Percentiles rank a stretch among this genome's conserved stretches.
phyloP scores from a whole-genome alignment of 2,888 invertebrate genomes.

The Athalia cordata region DNA sequence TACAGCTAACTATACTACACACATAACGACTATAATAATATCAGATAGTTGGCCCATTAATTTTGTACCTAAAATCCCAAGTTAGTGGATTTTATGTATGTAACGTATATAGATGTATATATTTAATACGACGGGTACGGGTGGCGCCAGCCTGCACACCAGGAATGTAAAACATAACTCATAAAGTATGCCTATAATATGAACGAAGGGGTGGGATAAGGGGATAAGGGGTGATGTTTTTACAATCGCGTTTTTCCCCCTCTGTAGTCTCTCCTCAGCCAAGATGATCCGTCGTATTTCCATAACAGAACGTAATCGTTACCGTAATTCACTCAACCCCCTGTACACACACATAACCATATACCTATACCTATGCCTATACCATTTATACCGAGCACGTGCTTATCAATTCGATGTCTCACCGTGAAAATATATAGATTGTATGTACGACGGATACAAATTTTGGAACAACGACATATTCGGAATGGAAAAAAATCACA shows the following conservation, averaged over 20 bases:
- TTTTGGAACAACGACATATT: too few relatives aligned
- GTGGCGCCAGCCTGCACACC: constrained; percentile 46
- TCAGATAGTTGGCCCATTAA: constrained; percentile 44
- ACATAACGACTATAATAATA: constrained; percentile 36
- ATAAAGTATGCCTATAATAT: constrained; percentile 44
- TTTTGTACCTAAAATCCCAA: constrained; percentile 46
- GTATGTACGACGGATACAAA: too few relatives aligned
- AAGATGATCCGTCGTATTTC: constrained; percentile 23
- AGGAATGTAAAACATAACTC: constrained; percentile 51
- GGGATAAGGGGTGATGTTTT: constrained; percentile 21
- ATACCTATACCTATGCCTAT: neutral
- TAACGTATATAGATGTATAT: neutral
- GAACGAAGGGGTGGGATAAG: too few relatives aligned
- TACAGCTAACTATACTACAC: too few relatives aligned
- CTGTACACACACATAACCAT: neutral
- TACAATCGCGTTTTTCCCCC: constrained; percentile 33
- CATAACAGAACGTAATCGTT: constrained; percentile 47
- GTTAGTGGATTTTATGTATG: neutral
- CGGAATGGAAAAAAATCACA: too few relatives aligned
- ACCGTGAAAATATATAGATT: too few relatives aligned
- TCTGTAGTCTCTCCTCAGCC: neutral
- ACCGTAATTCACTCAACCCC: constrained; percentile 31
- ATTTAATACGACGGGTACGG: constrained; percentile 8
- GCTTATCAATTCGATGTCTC: neutral
- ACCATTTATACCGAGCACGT: neutral